Evolutionary conservation across 2,888 invertebrate genomes (phyloP), one percentile per base, ranked within the genome.

Genomic region (Autographa gamma): DNA sequence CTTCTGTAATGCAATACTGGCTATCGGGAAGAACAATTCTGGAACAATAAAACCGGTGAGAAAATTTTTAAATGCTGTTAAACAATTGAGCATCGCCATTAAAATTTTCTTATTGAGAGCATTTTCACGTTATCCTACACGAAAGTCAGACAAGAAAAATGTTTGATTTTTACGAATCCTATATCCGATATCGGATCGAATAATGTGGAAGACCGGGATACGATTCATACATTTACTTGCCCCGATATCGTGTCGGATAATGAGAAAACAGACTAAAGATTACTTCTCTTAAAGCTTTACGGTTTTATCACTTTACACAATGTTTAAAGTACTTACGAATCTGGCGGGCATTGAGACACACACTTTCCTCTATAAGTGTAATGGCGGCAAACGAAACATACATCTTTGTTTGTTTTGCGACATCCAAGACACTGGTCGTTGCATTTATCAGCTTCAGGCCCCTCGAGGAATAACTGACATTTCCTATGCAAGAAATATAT

Each of bases 391-490:
- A 97, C 96, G 54, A 96, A 94, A 88, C 99, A 99, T 25, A 92
- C 87, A 18, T 90, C 84, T 0, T 93, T 89, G 59, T 96, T 89
- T 5, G 93, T 88, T 60, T 96, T 91, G 80, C 98, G 98, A 41
- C 98, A 98, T 1, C 98, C 98, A 8, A 98, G 90, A 88, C 99
- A 99, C 87, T 98, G 96, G 1, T 93, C 88, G 88, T 98, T 97
- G 86, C 99, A 99, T 62, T 84, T 79, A 25, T 91, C 89, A n/a
- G 91, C 93, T 52, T 94, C 92, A 0, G 90, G 89, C 0, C 93
- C 95, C 34, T 91, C 91, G 0, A 90, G 87, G 61, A 89, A 93
- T 62, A 92, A 88, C 83, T 97, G 97, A 73, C 97, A 97, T 82
- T 90, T 92, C 78, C 96, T 96, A 38, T 59, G 54, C 81, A 72